Percentiles rank a stretch among this genome's conserved stretches.
phyloP scores from a whole-genome alignment of 1,140 invertebrate species.

The Ips typographus region DNA sequence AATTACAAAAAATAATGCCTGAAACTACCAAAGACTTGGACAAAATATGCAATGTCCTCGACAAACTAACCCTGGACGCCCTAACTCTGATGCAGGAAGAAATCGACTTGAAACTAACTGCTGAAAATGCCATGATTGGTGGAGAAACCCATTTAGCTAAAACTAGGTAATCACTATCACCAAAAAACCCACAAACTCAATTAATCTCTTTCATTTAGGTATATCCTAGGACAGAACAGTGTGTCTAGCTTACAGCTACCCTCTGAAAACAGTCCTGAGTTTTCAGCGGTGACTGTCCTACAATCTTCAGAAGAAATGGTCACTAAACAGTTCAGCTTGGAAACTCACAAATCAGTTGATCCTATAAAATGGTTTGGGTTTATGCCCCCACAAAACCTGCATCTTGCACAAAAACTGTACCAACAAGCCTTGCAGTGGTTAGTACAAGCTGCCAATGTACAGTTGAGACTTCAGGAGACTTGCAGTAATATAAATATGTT shows the following conservation, averaged over 20 bases:
- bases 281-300: conserved; percentile 57
- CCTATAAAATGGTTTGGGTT: conserved; percentile 77
- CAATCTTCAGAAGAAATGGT: conserved; percentile 51
- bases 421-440: conserved; percentile 63
- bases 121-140: conserved; percentile 64
- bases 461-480: conserved; percentile 57
- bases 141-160: conserved; percentile 70
- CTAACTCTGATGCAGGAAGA: conserved; percentile 70
- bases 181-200: not conserved
- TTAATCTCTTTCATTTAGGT: conserved; percentile 47
- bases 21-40: conserved; percentile 31
- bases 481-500: conserved; percentile 53
- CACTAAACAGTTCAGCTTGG: conserved; percentile 46
- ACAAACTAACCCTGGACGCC: conserved; percentile 62
- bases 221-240: conserved; percentile 69
- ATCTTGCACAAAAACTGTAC: conserved; percentile 66
- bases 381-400: conserved; percentile 69
- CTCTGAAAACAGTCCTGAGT: conserved; percentile 59
- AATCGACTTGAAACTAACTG: conserved; percentile 61
- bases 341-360: conserved; percentile 54
- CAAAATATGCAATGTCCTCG: conserved; percentile 58
- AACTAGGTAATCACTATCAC: conserved; percentile 48
- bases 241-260: conserved; percentile 68
- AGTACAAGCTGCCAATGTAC: conserved; percentile 65
- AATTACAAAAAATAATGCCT: no score